phyloP scores from a whole-genome alignment of 2,113 vertebrate species.

The Barbus barbus region DNA sequence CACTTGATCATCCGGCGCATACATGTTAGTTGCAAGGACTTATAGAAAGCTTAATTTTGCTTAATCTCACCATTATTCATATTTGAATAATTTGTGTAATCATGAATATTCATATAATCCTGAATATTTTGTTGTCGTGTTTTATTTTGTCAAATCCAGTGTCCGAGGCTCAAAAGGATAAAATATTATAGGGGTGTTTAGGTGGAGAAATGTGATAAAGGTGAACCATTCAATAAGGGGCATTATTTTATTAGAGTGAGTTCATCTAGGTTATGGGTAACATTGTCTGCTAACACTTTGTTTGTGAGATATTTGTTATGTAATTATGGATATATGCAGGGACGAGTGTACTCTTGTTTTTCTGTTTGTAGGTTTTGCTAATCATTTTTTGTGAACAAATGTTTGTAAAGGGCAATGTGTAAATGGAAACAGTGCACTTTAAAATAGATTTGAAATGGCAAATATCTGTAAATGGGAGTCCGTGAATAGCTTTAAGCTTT shows the following conservation, averaged over 20 bases:
- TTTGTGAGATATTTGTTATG: constrained; percentile 57
- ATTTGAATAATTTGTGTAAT: constrained; percentile 28
- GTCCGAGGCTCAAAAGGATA: background rate
- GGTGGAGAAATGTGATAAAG: constrained; percentile 61
- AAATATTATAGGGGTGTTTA: constrained; percentile 51
- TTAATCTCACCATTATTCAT: constrained; percentile 17
- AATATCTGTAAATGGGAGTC: constrained; percentile 33
- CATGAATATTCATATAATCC: constrained; percentile 31
- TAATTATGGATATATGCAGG: constrained; percentile 59
- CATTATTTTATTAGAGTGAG: constrained; percentile 69
- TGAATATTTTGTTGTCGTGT: background rate
- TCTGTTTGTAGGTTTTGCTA: constrained; percentile 43
- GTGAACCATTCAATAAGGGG: constrained; percentile 69
- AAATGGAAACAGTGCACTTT: constrained; percentile 75
- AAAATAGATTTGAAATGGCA: constrained; percentile 61
- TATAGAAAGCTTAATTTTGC: constrained; percentile 18
- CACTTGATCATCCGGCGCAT: background rate
- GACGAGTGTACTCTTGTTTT: constrained; percentile 37
- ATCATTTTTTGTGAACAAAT: constrained; percentile 52
- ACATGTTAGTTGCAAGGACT: constrained; percentile 27
- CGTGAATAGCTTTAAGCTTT: constrained; percentile 22
- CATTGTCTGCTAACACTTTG: constrained; percentile 46
- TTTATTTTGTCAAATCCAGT: background rate
- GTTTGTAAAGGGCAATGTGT: constrained; percentile 63
- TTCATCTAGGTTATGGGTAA: constrained; percentile 64